A percentile compares a stretch with the other conserved stretches of the same genome.
These are phyloP conservation scores for Osmerus eperlanus DNA, from an alignment of 2,113 vertebrate species.

Conservation along the genomic window DNA sequence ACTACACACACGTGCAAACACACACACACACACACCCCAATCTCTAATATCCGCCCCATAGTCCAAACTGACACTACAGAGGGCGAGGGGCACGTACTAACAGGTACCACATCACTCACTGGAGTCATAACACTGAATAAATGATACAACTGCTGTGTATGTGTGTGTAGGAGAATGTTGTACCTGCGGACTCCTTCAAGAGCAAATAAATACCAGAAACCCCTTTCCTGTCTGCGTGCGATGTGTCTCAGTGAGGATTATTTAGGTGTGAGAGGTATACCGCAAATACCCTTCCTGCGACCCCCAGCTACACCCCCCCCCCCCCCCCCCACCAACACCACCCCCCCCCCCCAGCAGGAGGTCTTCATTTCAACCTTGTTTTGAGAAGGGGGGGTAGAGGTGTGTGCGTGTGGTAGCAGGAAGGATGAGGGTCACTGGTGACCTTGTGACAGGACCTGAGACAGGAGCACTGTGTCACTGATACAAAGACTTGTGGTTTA, in stretches of 20 bases:
- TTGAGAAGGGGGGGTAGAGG: not conserved
- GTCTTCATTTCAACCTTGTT: conserved; percentile 17
- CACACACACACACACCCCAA: not conserved
- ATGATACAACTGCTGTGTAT: not conserved
- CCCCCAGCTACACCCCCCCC: conserved; percentile 11
- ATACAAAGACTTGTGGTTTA: not conserved
- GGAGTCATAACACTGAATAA: not conserved
- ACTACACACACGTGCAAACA: not conserved
- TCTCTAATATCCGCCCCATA: not conserved
- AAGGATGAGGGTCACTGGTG: not conserved
- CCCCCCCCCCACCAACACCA: not conserved
- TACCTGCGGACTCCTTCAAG: not conserved
- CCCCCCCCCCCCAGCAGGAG: conserved; percentile 10
- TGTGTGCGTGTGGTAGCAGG: not conserved
- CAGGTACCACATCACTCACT: conserved; percentile 29
- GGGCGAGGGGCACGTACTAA: conserved; percentile 19
- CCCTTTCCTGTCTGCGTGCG: not conserved
- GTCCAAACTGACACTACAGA: conserved; percentile 38
- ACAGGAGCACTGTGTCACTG: not conserved
- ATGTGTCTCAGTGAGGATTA: conserved; percentile 28
- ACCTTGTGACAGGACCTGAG: not conserved
- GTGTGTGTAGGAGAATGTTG: not conserved
- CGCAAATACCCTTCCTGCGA: conserved; percentile 34
- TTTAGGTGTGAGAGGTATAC: conserved; percentile 28
- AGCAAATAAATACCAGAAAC: not conserved